Evolutionary conservation across 2,888 invertebrate genomes (phyloP).

Genomic region (Camptogramma bilineatum): DNA sequence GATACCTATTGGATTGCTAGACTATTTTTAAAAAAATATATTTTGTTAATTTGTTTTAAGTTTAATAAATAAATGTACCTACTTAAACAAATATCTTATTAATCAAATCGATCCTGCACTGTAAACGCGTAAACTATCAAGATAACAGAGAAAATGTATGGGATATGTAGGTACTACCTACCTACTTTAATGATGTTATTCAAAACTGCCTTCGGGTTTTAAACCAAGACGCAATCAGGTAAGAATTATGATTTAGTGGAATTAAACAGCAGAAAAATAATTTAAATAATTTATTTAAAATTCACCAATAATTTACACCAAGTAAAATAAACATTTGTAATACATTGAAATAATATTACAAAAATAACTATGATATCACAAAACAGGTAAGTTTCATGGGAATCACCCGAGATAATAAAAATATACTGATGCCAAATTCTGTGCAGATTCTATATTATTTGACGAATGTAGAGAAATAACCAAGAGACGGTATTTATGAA

Average conservation of each 20-base stretch:
- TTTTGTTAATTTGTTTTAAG: slow-evolving; percentile 23
- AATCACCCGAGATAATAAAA: slow-evolving; percentile 29
- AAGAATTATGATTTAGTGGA: too few species aligned
- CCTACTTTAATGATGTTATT: too few species aligned
- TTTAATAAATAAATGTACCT: slow-evolving; percentile 17
- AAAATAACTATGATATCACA: slow-evolving; percentile 57
- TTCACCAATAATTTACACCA: slow-evolving; percentile 76
- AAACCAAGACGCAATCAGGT: too few species aligned
- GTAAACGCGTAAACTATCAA: too few species aligned
- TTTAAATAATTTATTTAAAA: slow-evolving; percentile 75
- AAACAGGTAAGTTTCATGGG: slow-evolving; percentile 51
- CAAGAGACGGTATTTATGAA: neutral
- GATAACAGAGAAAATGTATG: too few species aligned
- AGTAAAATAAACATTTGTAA: slow-evolving; percentile 56
- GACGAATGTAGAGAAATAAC: too few species aligned
- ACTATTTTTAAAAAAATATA: slow-evolving; percentile 9
- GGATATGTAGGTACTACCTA: too few species aligned
- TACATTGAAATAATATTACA: slow-evolving; percentile 49
- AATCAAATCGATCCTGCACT: too few species aligned
- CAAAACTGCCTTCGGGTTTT: too few species aligned
- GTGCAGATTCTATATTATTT: neutral
- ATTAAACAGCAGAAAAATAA: slow-evolving; percentile 46
- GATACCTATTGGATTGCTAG: slow-evolving; percentile 16
- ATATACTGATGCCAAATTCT: slow-evolving; percentile 3
- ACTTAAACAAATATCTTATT: neutral